Evolutionary conservation across 2,888 invertebrate genomes (phyloP), one percentile per base, ranked within the genome.

Genomic region (Dastarcus helophoroides): DNA sequence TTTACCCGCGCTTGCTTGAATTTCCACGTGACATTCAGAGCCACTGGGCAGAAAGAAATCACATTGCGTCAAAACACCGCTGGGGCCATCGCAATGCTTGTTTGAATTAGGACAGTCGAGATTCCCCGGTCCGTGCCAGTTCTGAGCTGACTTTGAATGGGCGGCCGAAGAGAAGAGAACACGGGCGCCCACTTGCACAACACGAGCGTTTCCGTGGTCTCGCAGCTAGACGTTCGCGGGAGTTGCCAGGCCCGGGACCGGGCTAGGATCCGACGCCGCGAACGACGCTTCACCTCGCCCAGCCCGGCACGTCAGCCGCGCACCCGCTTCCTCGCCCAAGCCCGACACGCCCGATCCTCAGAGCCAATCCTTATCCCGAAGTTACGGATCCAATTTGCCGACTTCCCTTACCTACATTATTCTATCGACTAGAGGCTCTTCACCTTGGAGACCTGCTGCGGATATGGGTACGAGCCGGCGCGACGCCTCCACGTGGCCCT

Each of bases 391-490:
- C 61, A 68, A 64, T 69, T 75, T 76, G 72, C 68, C 70, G 69
- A 72, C 70, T 71, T 72, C 34, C 39, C 35, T 36, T 41, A 37
- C 39, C 42, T 41, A 41, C 35, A 38, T 74, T 72, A 66, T 64
- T 71, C 69, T 35, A 21, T 25, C 29, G 33, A 29, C 36, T 29
- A 29, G 33, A 33, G 33, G 41, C 41, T 39, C n/a, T n/a, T n/a
- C n/a, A n/a, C n/a, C 29, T 63, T 40, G 74, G 74, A 76, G 72
- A 78, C 75, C 76, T 75, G 75, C 69, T 76, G 74, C 73, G 73
- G 74, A 72, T 74, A 72, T 73, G 67, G 71, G 73, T 74, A 75
- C 40, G 38, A 36, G 28, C 40, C 37, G 39, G 41, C 41, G 41
- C 41, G 42, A 43, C 41, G 28, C 36, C 44, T 44, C 44, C 44